These are phyloP conservation scores for Carpatolechia fugitivella DNA, from an alignment of 2,888 invertebrate species.

Conservation along the genomic window DNA sequence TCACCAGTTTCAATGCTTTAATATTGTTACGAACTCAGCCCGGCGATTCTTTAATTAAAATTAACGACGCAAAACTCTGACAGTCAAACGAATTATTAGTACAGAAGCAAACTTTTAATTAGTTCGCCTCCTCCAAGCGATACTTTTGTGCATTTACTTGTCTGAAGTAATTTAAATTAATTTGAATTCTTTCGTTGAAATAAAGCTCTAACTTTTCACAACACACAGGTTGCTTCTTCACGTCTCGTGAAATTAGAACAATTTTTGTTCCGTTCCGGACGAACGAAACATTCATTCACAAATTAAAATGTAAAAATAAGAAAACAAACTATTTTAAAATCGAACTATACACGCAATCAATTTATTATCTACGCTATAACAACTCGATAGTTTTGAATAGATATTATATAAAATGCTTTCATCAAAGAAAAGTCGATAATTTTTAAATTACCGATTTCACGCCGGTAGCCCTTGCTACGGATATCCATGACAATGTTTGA, in stretches of 20 bases:
- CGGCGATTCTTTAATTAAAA: conserved; percentile 79
- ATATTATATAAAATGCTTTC: conserved; percentile 24
- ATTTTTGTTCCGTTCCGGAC: conserved; percentile 38
- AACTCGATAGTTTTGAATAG: conserved; percentile 27
- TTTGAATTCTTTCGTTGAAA: conserved; percentile 59
- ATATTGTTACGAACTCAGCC: conserved; percentile 75
- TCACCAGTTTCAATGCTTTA: conserved; percentile 78
- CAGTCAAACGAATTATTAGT: conserved; percentile 79
- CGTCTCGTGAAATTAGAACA: conserved; percentile 23
- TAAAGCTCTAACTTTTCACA: conserved; percentile 34
- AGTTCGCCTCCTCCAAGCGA: conserved; percentile 69
- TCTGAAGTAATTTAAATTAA: conserved; percentile 68
- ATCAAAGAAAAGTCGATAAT: conserved; percentile 45
- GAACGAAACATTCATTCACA: conserved; percentile 17
- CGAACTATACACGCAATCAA: conserved; percentile 33
- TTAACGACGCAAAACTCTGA: conserved; percentile 79
- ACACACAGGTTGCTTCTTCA: conserved; percentile 27
- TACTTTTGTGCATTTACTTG: conserved; percentile 73
- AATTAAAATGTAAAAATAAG: conserved; percentile 23
- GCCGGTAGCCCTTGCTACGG: conserved; percentile 39
- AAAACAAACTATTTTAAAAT: conserved; percentile 25
- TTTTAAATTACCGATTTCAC: conserved; percentile 66
- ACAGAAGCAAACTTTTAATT: conserved; percentile 78
- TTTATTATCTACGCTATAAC: conserved; percentile 37
- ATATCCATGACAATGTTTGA: conserved; percentile 51